Evolutionary conservation across 1,140 invertebrate genomes (phyloP).

Genomic region (Mycetomoellerius zeteki): DNA sequence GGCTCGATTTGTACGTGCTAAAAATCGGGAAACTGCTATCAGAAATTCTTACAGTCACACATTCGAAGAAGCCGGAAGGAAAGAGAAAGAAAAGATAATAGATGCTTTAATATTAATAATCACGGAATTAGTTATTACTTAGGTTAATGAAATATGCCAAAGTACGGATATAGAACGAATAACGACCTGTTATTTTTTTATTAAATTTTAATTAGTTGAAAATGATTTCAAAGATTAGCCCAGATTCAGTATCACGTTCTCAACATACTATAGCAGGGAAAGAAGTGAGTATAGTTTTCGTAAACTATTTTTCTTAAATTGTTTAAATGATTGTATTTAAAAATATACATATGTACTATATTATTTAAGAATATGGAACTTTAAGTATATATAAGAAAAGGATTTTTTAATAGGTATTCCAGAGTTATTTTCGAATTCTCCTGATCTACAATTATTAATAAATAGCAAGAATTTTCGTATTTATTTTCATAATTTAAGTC

Average conservation of each 20-base stretch:
- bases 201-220: not conserved
- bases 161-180: not conserved
- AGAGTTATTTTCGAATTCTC: not conserved
- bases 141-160: slow-evolving; percentile 1
- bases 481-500: not conserved
- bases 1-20: slow-evolving; percentile 20
- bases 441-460: not conserved
- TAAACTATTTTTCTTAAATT: not conserved
- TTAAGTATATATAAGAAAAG: not conserved
- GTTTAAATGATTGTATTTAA: not conserved
- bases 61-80: not conserved
- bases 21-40: not conserved
- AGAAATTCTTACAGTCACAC: not conserved
- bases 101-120: slow-evolving; percentile 13
- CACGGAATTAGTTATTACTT: not conserved
- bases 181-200: not conserved
- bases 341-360: too few relatives aligned
- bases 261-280: not conserved
- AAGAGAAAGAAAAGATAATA: not conserved
- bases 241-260: not conserved
- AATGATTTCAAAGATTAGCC: not conserved
- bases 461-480: not conserved
- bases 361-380: not conserved
- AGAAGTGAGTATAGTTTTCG: not conserved
- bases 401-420: not conserved